Base-by-base conservation (phyloP, 1,140 invertebrate genomes). In the Kradibia gibbosae region DNA sequence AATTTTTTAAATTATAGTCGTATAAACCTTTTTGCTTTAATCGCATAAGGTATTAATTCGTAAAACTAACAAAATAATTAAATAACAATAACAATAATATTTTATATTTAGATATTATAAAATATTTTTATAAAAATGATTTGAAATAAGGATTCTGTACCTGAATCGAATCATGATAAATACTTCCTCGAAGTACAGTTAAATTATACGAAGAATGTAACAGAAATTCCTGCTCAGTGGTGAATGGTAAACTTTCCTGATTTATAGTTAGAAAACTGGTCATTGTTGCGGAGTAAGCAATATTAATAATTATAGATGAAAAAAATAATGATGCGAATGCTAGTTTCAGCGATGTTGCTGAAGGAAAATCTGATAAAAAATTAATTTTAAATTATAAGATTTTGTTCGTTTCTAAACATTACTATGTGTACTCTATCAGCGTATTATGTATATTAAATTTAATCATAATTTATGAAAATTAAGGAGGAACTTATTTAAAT, bases 321-420 rank as follows among this genome's bases (percentile, higher is more conserved):
- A 78, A 34, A 50, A 82, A 20, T 20, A 82, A 5, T 0, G 75
- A 82, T 22, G 77, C 22, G 28, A 82, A 78, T 8, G 70, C 80
- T 17, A 80, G 0, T 74, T 73, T 80, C 10, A 80, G 25, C 17
- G 78, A 62, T 11, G 36, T 60, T 39, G 65, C 39, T 28, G 81
- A 48, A 1, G 76, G 75, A 50, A 82, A 82, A n/a, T 74, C 75
- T 82, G 55, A 13, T n/a, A 39, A 62, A 62, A 62, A 62, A 34
- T n/a, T 39, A 22, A 67, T 39, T 67, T 22, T 70, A n/a, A 42
- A 20, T 42, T 42, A 39, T 42, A 53, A 53, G 13, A 50, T n/a
- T n/a, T n/a, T n/a, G n/a, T n/a, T n/a, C n/a, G n/a, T 48, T 48
- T 17, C 45, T 17, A 48, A 48, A 17, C 45, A 17, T 48, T 48